Base-by-base conservation (phyloP, 2,888 invertebrate genomes). In the Andrena bucephala region DNA sequence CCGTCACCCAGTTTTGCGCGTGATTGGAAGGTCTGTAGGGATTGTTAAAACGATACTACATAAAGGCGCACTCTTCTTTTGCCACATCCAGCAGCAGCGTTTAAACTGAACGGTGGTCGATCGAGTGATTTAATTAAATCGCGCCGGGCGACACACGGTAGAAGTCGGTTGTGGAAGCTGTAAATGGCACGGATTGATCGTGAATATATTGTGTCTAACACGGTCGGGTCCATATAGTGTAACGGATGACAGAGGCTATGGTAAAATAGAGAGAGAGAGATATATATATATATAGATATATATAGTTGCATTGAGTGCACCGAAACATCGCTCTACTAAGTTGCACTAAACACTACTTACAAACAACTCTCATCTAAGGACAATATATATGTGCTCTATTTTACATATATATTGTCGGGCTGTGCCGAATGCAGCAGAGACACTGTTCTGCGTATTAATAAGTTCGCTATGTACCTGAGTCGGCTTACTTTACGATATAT, bases 281-380 rank as follows among this genome's bases (percentile, higher is more conserved):
- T 84, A 86, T 13, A 42, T 42, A 42, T 13, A 52, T 52, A 67
- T 52, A 29, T 36, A 81, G 66, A 69, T 77, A 77, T 66, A 83
- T 86, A 87, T 84, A 86, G 78, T 84, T 84, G 87, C 85, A 85
- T 87, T 85, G 82, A 81, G 88, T 87, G 88, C 88, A 87, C 79
- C 82, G 86, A 88, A 77, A 87, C 88, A 88, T 88, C 80, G 87
- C 88, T 88, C 88, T 88, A 88, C 88, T 42, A 82, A 86, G 88
- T 86, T 88, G 87, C 87, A 87, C 85, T 87, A 88, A 87, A 85
- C 87, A 87, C 86, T 87, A 88, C 87, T 84, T 82, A 88, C 86
- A 88, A 78, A 85, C 86, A 86, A 75, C 50, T 82, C 50, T 85
- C 74, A 86, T 87, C 85, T 87, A 87, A 85, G 67, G 71, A 81